Percentiles rank a stretch among this genome's conserved stretches.
Evolutionary conservation across 2,797 vertebrate genomes (phyloP).

Genomic region (Pangasius krempfi): DNA sequence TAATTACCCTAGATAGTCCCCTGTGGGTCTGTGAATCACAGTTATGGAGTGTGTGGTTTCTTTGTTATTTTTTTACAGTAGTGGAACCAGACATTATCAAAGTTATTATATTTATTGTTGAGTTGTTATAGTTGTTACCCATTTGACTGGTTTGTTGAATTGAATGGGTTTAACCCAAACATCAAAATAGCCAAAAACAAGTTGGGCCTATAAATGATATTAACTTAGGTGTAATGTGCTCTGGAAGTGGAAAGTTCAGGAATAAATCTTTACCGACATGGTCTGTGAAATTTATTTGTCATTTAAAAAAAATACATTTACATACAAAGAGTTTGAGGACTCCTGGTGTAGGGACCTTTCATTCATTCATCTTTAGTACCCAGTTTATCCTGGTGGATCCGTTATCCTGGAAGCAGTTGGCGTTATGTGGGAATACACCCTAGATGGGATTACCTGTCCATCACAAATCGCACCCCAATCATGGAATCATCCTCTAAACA

Average conservation of each 20-base stretch:
- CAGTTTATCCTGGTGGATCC: not conserved
- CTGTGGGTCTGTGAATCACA: not conserved
- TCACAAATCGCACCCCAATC: not conserved
- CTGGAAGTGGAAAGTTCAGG: not conserved
- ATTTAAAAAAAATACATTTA: not conserved
- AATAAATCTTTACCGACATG: not conserved
- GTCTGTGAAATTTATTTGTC: not conserved
- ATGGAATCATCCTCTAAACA: not conserved
- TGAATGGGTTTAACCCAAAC: not conserved
- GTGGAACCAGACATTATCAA: not conserved
- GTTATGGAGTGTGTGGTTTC: not conserved
- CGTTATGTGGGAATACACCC: not conserved
- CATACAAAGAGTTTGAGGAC: not conserved
- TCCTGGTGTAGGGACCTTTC: not conserved
- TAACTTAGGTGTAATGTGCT: not conserved
- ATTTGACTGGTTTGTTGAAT: not conserved
- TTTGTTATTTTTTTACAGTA: not conserved
- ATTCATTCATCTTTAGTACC: not conserved
- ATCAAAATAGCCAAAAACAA: not conserved
- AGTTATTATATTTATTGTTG: not conserved
- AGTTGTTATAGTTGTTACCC: not conserved
- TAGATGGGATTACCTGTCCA: not conserved
- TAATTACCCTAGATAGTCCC: too few species aligned
- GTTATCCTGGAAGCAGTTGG: not conserved
- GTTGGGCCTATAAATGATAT: not conserved